Evolutionary conservation across 1,140 invertebrate genomes (phyloP), one percentile per base, ranked within the genome.

Genomic region (Lepidurus couesii): DNA sequence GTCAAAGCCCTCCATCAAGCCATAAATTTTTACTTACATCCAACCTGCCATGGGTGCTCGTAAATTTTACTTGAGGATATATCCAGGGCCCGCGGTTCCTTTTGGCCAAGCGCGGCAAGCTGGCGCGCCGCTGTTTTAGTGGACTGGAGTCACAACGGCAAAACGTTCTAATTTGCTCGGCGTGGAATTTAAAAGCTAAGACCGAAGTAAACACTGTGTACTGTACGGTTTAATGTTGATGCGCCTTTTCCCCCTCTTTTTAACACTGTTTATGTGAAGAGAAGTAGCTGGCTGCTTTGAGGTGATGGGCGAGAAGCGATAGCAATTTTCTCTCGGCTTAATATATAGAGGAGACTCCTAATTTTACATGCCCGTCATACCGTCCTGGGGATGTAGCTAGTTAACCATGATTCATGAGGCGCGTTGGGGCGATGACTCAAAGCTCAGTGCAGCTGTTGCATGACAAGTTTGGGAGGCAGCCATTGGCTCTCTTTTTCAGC

Each of bases 1-100:
- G 53, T 65, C 53, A 65, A 65, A 65, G 53, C 53, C 53, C 53
- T 65, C 53, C 53, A 65, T 65, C 53, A 65, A 65, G 53, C 53
- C 53, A 65, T 65, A 65, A 65, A 65, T 65, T 65, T 65, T 65
- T 65, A 65, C 53, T 65, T 21, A 65, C n/a, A 65, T 65, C 53
- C 53, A 65, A 65, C 53, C 53, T 65, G 53, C 53, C 53, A 65
- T 65, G 53, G 21, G 53, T 65, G 53, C 16, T 65, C 53, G 53
- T 65, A 65, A 65, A 65, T 65, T 65, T 65, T 65, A 13, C 45
- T 21, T 34, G 34, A 3, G 34, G 26, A 9, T 65, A 13, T 13
- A 13, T 13, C 47, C 13, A 21, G 47, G 21, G 5, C 53, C 53
- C 53, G 0, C 16, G 53, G 53, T 65, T 65, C 53, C 53, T 21